These are phyloP conservation scores for Nephrotoma guestfalica DNA, from an alignment of 2,888 invertebrate genomes.

Conservation along the genomic window DNA sequence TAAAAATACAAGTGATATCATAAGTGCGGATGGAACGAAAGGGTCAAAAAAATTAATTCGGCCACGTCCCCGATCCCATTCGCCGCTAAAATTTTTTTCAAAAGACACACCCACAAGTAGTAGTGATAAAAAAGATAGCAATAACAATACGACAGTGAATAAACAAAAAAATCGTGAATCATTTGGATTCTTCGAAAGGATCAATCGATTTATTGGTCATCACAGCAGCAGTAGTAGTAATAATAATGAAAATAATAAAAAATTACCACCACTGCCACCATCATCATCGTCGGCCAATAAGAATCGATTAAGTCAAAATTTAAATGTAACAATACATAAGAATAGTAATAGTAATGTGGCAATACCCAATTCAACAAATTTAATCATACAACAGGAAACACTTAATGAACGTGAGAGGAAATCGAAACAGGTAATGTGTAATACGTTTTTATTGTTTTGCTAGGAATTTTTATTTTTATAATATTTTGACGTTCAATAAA, in stretches of 20 bases:
- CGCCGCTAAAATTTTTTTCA: constrained; percentile 9
- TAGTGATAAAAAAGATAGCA: not conserved
- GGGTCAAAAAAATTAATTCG: not conserved
- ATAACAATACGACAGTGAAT: not conserved
- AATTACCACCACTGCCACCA: not conserved
- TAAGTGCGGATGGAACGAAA: not conserved
- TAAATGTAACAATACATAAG: constrained; percentile 1
- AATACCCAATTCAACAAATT: not conserved
- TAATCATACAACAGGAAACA: constrained; percentile 2
- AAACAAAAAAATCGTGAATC: constrained; percentile 10
- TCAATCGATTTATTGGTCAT: constrained; percentile 12
- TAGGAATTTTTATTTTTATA: not conserved
- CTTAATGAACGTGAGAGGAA: constrained; percentile 13
- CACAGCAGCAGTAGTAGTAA: constrained; percentile 3
- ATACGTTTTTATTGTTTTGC: not conserved
- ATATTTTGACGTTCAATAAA: not conserved
- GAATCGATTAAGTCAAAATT: not conserved
- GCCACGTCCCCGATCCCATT: constrained; percentile 12
- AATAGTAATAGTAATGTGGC: not conserved
- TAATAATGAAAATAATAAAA: not conserved
- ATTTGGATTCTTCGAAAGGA: constrained; percentile 10
- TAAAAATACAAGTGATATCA: not conserved
- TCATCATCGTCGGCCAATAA: not conserved
- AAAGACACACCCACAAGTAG: not conserved
- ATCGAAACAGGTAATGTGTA: constrained; percentile 10